A percentile compares a stretch with the other conserved stretches of the same genome.
Evolutionary conservation across 2,113 vertebrate genomes (phyloP).

Genomic region (Mastomys coucha): DNA sequence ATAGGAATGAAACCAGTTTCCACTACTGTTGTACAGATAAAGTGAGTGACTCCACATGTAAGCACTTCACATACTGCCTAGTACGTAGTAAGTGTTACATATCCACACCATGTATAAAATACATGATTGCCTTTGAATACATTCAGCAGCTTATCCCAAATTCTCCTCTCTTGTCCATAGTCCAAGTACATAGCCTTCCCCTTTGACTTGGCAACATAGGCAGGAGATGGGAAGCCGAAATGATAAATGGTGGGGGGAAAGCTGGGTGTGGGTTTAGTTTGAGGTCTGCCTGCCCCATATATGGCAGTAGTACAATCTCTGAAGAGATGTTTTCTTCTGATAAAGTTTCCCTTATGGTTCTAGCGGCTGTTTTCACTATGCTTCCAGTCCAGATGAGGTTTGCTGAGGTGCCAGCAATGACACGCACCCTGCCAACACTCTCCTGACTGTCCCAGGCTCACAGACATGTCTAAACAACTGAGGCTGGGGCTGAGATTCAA

Average conservation of each 20-base stretch:
- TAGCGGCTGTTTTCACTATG: constrained; percentile 12
- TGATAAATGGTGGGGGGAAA: constrained; percentile 44
- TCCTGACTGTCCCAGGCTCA: constrained; percentile 52
- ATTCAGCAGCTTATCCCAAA: constrained; percentile 16
- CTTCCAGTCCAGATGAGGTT: constrained; percentile 67
- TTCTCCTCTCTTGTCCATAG: constrained; percentile 12
- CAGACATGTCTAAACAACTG: constrained; percentile 57
- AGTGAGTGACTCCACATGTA: neutral
- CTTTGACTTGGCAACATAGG: constrained; percentile 62
- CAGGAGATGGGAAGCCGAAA: constrained; percentile 60
- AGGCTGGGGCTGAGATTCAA: constrained; percentile 55
- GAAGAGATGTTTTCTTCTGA: constrained; percentile 63
- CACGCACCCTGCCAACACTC: constrained; percentile 10
- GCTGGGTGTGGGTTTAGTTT: constrained; percentile 53
- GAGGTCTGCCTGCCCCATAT: constrained; percentile 51
- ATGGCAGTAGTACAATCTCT: constrained; percentile 48
- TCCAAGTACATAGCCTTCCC: constrained; percentile 58
- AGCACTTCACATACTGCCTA: neutral
- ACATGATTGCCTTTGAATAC: neutral
- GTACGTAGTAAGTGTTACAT: neutral
- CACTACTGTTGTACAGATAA: neutral
- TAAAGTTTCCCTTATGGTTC: constrained; percentile 68
- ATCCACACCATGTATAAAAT: constrained; percentile 27
- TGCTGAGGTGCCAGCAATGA: constrained; percentile 72
- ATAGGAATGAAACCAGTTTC: neutral